Conservation (phyloP, 2,113 vertebrate genomes). For the Rhipidura dahli region DNA sequence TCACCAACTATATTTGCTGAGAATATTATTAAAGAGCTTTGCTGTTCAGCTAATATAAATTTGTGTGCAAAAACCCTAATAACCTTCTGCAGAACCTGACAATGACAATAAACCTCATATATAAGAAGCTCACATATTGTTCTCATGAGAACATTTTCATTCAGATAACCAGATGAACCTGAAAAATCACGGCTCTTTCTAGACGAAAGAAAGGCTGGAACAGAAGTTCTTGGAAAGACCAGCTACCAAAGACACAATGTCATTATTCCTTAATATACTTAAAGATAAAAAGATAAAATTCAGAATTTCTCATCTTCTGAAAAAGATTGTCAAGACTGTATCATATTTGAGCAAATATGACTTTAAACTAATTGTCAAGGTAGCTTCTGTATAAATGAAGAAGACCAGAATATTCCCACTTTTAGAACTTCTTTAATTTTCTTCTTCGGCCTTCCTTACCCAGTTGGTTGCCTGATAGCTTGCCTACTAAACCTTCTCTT, state of each 20-base stretch:
- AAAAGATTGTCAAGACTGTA: not conserved
- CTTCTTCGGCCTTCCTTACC: not conserved
- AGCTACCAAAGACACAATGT: not conserved
- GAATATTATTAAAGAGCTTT: not conserved
- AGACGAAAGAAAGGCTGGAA: not conserved
- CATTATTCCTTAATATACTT: not conserved
- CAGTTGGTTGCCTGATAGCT: not conserved
- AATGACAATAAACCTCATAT: not conserved
- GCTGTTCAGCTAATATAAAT: not conserved
- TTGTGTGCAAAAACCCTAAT: not conserved
- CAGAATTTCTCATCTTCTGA: not conserved
- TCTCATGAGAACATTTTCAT: not conserved
- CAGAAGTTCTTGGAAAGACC: not conserved
- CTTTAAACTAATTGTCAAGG: not conserved
- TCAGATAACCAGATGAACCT: not conserved
- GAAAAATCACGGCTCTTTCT: not conserved
- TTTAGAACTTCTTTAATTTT: not conserved
- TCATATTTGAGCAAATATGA: not conserved
- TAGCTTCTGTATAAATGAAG: not conserved
- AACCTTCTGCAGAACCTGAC: not conserved
- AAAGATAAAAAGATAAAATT: not conserved
- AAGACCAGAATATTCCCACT: not conserved
- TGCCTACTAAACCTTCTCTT: not conserved
- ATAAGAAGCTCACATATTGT: not conserved
- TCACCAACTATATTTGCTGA: not conserved